Evolutionary conservation across 2,888 invertebrate species (phyloP).

Genomic region (Sinohyriopsis cumingii): DNA sequence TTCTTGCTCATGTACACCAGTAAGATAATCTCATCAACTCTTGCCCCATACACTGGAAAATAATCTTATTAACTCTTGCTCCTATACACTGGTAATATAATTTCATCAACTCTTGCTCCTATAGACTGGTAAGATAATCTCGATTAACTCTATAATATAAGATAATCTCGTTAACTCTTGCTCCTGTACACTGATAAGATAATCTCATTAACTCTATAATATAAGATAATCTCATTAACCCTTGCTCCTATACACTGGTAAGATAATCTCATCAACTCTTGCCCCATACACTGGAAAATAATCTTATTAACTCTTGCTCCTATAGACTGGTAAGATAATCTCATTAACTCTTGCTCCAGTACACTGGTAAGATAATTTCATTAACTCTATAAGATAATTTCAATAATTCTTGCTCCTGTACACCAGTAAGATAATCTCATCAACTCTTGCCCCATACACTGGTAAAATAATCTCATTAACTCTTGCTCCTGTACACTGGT

Average conservation of each 20-base stretch:
- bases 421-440: constrained; percentile 11
- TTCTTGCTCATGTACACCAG: too few species aligned
- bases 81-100: not conserved
- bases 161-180: not conserved
- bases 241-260: constrained; percentile 14
- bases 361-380: constrained; percentile 7
- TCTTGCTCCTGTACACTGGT: not conserved
- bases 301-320: not conserved
- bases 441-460: not conserved
- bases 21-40: too few species aligned
- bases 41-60: too few species aligned
- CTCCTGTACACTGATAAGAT: too few species aligned
- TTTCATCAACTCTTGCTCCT: too few species aligned
- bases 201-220: too few species aligned
- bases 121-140: not conserved
- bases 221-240: constrained; percentile 12
- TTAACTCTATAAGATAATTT: constrained; percentile 11
- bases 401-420: constrained; percentile 12
- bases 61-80: too few species aligned
- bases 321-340: too few species aligned
- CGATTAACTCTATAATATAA: constrained; percentile 10
- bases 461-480: not conserved
- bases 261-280: constrained; percentile 11
- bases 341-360: too few species aligned
- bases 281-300: constrained; percentile 15